Evolutionary conservation across 2,113 vertebrate species (phyloP), one percentile per base, ranked within the genome.

Genomic region (Mus musculus): DNA sequence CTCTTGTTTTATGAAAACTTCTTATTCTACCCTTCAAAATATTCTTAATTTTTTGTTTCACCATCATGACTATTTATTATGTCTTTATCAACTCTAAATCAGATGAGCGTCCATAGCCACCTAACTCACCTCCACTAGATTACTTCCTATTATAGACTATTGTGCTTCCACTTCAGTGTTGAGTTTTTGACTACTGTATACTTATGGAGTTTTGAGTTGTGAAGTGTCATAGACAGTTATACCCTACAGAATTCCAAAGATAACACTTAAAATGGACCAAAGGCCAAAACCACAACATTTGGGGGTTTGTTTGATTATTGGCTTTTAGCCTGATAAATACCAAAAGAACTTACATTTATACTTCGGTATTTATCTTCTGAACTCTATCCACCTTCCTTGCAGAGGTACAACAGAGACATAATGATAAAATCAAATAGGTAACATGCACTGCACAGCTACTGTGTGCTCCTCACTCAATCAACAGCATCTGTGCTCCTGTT

Each of bases 401-500:
- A 88, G 90, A 56, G 16, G 88, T 71, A 93, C 36, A 76, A 87
- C 24, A 88, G 61, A 91, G 33, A 22, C 72, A 16, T 46, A 91
- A 89, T 87, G 88, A 95, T n/a, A 96, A 95, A 95, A 94, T 39
- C 42, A 90, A 96, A 80, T 33, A 93, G 69, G 17, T 94, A 90
- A 88, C 8, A 63, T 12, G 81, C 42, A 85, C 10, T 63, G 36
- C 16, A 69, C 3, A 42, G 28, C 26, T 52, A 30, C n/a, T 77
- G 5, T 59, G 9, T 54, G 33, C 39, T 11, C 54, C 80, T 92
- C 56, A 80, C 7, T 80, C 71, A 93, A 78, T 7, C 91, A 16
- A 89, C 42, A 61, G 5, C 36, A 71, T 80, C 77, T 71, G 73
- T 52, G 17, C 46, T 94, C 69, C 73, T 90, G 92, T 90, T 61